Base-by-base conservation (phyloP, 2,888 invertebrate species). In the Melieria omissa region DNA sequence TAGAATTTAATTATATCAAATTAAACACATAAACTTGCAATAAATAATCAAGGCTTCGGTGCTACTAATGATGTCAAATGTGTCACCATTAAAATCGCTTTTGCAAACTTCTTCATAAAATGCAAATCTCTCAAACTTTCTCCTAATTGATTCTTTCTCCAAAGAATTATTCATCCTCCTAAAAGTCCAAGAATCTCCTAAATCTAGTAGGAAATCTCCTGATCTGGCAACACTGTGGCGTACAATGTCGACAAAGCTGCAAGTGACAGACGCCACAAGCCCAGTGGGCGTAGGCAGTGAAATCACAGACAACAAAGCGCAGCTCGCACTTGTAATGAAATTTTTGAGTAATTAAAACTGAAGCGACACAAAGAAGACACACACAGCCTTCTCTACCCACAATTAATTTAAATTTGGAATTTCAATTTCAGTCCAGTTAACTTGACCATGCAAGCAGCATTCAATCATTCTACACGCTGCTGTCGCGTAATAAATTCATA, bases 391-490 rank as follows among this genome's bases (percentile, higher is more conserved):
- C 5, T 1, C 61, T 29, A 52, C 64, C 64, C 64, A 64, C 64
- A 6, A 64, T 12, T 52, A 49, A 64, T 64, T 64, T 49, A 52
- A 64, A 52, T 64, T 64, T 5, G 41, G 41, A 64, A 64, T 64
- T 64, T 41, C 62, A 46, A 45, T 62, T 16, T 16, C 1, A 16
- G 64, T 12, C 29, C 63, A 29, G 29, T 29, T 29, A 2, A 29
- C 29, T 29, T 29, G 29, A 29, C 29, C 29, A 2, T 29, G 29
- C 29, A 29, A 29, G 29, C 29, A 29, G 29, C 29, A 29, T 29
- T 29, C 29, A 29, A 29, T 29, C 29, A 29, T 29, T 29, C 29
- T 2, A 29, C 29, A 29, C 29, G 29, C 29, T 29, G 29, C 29
- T 29, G 29, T 29, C 29, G 29, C 29, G 29, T 29, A 29, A 29